Percentiles rank a stretch among this genome's conserved stretches.
phyloP scores from a whole-genome alignment of 1,140 invertebrate species.

The Battus philenor region DNA sequence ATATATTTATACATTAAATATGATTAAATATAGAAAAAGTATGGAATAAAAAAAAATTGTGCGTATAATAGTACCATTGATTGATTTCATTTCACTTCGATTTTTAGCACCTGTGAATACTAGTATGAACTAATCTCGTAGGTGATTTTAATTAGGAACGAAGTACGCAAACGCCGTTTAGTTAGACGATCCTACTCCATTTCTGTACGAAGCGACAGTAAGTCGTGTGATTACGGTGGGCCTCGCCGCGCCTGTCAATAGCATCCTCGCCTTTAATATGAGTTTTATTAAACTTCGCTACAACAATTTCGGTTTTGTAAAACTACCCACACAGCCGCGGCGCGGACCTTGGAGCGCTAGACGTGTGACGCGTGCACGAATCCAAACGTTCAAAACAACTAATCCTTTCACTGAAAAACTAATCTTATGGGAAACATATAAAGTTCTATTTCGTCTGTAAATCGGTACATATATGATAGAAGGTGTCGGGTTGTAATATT shows the following conservation, averaged over 20 bases:
- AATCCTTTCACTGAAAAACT: neutral
- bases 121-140: no score
- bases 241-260: constrained; percentile 46
- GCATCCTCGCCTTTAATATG: constrained; percentile 58
- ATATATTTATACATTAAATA: no score
- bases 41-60: no score
- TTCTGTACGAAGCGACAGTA: no score
- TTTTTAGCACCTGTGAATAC: no score
- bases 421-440: constrained; percentile 11
- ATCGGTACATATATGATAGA: constrained; percentile 21
- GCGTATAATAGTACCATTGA: no score
- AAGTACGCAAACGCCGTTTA: no score
- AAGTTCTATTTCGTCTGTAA: constrained; percentile 21
- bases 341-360: constrained; percentile 37
- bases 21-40: no score
- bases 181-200: no score
- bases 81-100: no score
- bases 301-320: constrained; percentile 68
- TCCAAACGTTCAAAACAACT: constrained; percentile 18
- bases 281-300: constrained; percentile 62
- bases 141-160: no score
- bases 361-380: constrained; percentile 19
- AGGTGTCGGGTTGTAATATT: constrained; percentile 36
- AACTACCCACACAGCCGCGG: constrained; percentile 59
- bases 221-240: constrained; percentile 2